Conservation (phyloP, 2,888 invertebrate genomes). For the Synanthedon formicaeformis region DNA sequence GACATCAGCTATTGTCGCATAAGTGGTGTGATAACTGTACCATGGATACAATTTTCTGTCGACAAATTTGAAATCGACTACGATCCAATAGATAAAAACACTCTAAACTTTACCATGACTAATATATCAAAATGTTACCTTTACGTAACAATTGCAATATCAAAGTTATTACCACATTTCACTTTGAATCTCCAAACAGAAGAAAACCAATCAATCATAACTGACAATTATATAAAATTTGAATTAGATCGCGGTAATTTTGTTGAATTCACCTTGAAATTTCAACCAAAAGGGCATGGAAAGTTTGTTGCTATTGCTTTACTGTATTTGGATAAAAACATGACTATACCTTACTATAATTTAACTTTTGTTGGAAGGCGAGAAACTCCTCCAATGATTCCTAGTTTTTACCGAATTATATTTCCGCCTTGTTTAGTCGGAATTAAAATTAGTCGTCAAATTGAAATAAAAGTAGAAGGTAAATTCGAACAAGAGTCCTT, state of each 20-base stretch:
- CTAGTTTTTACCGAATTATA: conserved; percentile 36
- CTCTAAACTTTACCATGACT: conserved; percentile 42
- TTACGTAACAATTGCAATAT: conserved; percentile 33
- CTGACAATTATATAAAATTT: conserved; percentile 43
- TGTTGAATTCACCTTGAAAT: conserved; percentile 30
- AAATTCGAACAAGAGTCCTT: conserved; percentile 27
- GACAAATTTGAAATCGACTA: conserved; percentile 51
- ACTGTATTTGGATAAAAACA: conserved; percentile 47
- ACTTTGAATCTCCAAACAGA: conserved; percentile 29
- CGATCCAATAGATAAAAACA: conserved; percentile 20
- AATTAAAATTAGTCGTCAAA: conserved; percentile 17
- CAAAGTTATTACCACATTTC: conserved; percentile 45
- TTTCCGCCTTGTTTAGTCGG: conserved; percentile 47
- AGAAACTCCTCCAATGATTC: conserved; percentile 31
- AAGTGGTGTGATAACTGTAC: conserved; percentile 48
- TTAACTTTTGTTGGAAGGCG: conserved; percentile 48
- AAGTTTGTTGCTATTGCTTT: conserved; percentile 42
- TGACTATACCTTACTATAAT: conserved; percentile 48
- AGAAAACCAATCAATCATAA: conserved; percentile 23
- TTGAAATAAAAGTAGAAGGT: conserved; percentile 34
- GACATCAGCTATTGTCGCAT: conserved; percentile 52
- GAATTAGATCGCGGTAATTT: conserved; percentile 28
- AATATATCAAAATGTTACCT: conserved; percentile 52
- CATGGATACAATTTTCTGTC: conserved; percentile 48
- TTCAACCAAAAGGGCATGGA: conserved; percentile 49